phyloP scores from a whole-genome alignment of 2,888 invertebrate genomes.

The Geotrupes spiniger region DNA sequence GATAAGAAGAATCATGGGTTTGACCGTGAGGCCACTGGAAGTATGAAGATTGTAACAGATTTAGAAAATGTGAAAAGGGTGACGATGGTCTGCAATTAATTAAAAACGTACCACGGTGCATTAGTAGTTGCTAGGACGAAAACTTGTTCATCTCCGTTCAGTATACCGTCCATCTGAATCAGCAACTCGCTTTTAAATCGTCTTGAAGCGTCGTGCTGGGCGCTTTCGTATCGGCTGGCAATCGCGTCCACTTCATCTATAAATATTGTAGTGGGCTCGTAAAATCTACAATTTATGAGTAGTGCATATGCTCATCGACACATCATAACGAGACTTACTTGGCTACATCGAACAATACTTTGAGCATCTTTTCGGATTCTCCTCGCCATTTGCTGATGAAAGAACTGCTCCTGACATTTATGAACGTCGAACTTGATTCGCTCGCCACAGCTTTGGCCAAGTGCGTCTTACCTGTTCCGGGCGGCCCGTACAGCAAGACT shows the following conservation, averaged over 20 bases:
- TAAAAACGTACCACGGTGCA: conserved; percentile 68
- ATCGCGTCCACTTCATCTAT: conserved; percentile 90
- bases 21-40: too few species aligned
- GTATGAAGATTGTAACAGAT: too few species aligned
- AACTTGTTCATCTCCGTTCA: conserved; percentile 61
- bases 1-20: too few species aligned
- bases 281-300: conserved; percentile 39
- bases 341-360: conserved; percentile 86
- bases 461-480: conserved; percentile 83
- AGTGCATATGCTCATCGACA: too few species aligned
- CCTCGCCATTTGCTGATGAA: conserved; percentile 96
- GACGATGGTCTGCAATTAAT: too few species aligned
- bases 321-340: conserved; percentile 48
- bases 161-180: conserved; percentile 79
- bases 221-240: conserved; percentile 63
- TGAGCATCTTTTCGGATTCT: conserved; percentile 90
- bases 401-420: conserved; percentile 86
- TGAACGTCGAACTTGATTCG: conserved; percentile 77
- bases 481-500: conserved; percentile 66
- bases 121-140: conserved; percentile 87
- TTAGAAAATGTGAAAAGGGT: too few species aligned
- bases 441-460: conserved; percentile 85
- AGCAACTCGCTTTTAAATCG: conserved; percentile 87
- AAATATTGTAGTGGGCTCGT: conserved; percentile 88
- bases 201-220: conserved; percentile 83